These are phyloP conservation scores for Acanthurus lineatus DNA, from an alignment of 2,797 vertebrate genomes.

Conservation along the genomic window DNA sequence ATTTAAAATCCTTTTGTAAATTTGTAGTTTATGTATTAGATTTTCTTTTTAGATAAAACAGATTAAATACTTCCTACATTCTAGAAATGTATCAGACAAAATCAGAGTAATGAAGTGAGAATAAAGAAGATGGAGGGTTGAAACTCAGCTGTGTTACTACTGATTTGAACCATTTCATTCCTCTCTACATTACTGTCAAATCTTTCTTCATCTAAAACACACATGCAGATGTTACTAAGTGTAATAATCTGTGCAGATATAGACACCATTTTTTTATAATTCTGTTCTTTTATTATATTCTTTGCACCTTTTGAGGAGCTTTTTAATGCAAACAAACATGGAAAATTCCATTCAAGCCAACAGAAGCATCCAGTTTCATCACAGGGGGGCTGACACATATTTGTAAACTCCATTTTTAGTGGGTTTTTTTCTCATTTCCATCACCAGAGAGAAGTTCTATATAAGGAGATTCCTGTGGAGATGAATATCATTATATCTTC, in stretches of 20 bases:
- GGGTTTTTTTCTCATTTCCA: background rate
- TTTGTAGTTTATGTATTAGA: background rate
- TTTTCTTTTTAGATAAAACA: background rate
- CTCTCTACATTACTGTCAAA: background rate
- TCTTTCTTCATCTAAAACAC: slow-evolving; percentile 2
- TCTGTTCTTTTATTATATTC: background rate
- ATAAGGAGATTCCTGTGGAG: slow-evolving; percentile 35
- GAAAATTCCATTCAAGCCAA: background rate
- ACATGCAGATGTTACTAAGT: background rate
- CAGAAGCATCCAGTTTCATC: slow-evolving; percentile 31
- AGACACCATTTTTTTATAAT: background rate
- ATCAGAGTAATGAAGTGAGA: background rate
- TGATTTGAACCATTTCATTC: background rate
- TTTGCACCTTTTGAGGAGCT: background rate
- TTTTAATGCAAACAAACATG: slow-evolving; percentile 3
- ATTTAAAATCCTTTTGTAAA: background rate
- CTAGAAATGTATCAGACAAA: background rate
- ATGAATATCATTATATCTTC: slow-evolving; percentile 8
- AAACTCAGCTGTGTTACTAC: background rate
- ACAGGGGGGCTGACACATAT: slow-evolving; percentile 21
- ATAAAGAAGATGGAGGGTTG: background rate
- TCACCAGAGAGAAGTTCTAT: background rate
- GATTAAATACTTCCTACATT: background rate
- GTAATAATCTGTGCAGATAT: background rate
- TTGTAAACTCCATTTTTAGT: slow-evolving; percentile 21